These are phyloP conservation scores for Sepiola atlantica DNA, from an alignment of 2,888 invertebrate species.

Conservation along the genomic window DNA sequence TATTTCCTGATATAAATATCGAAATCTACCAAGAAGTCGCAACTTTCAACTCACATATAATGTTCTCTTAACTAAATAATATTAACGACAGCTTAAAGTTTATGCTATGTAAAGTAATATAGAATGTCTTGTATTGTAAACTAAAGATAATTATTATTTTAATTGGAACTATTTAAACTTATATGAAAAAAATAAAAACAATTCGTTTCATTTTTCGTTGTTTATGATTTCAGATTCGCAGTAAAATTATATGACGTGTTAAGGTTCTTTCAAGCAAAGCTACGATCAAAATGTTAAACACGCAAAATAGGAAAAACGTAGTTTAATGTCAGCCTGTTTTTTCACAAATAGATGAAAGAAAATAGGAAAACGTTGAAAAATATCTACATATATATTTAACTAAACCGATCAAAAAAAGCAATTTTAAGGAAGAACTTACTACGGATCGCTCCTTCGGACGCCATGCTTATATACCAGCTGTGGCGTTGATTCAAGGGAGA, in stretches of 20 bases:
- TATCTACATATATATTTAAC: background rate
- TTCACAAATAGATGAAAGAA: background rate
- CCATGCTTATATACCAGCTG: background rate
- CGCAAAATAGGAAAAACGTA: background rate
- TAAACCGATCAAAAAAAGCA: background rate
- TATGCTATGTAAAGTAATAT: background rate
- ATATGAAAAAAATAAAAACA: background rate
- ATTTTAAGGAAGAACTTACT: background rate
- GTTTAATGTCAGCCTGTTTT: background rate
- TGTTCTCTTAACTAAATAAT: background rate
- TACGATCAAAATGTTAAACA: background rate
- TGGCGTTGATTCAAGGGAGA: background rate
- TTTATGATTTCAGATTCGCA: background rate
- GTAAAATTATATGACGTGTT: background rate
- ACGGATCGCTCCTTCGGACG: background rate
- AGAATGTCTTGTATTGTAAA: background rate
- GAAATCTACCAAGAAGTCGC: too few species aligned
- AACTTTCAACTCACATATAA: background rate
- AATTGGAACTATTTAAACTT: too few species aligned
- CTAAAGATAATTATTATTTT: background rate
- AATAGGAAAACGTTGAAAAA: background rate
- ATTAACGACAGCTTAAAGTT: background rate
- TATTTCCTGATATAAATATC: background rate
- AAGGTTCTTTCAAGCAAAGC: background rate
- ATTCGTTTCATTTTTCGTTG: background rate